Percentiles rank a stretch among this genome's conserved stretches.
Conservation (phyloP, 2,888 invertebrate species). For the Zele albiditarsus region DNA sequence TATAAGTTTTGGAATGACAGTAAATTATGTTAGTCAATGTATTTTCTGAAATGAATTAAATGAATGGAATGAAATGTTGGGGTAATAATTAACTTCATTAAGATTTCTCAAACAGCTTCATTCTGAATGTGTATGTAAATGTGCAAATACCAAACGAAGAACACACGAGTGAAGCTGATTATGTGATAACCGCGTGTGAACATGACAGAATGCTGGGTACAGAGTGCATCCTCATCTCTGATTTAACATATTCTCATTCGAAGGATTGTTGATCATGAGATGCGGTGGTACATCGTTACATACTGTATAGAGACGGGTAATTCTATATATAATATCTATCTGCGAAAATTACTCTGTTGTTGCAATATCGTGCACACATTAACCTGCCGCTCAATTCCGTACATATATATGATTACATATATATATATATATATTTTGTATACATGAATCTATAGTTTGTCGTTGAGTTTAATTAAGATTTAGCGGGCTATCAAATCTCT, state of each 20-base stretch:
- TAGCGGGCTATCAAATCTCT: slow-evolving; percentile 44
- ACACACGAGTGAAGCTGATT: background rate
- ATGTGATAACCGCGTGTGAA: slow-evolving; percentile 11
- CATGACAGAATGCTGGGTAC: slow-evolving; percentile 7
- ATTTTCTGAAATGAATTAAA: background rate
- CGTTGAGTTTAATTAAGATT: slow-evolving; percentile 49
- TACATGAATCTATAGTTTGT: slow-evolving; percentile 11
- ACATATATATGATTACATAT: background rate
- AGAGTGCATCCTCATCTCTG: background rate
- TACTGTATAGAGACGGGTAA: too few relatives aligned
- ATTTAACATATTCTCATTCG: background rate
- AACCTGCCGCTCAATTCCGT: background rate
- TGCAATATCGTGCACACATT: background rate
- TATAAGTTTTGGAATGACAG: background rate
- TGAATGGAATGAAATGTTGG: background rate
- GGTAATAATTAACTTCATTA: background rate
- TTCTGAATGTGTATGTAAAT: background rate
- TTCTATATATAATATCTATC: background rate
- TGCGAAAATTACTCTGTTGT: background rate
- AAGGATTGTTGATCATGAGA: background rate
- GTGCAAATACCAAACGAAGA: background rate
- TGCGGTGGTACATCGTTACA: background rate
- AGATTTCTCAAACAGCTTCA: background rate
- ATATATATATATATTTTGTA: background rate
- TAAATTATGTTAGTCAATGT: background rate